Conservation (phyloP, 2,797 vertebrate species). For the Halcyon leucocephala region DNA sequence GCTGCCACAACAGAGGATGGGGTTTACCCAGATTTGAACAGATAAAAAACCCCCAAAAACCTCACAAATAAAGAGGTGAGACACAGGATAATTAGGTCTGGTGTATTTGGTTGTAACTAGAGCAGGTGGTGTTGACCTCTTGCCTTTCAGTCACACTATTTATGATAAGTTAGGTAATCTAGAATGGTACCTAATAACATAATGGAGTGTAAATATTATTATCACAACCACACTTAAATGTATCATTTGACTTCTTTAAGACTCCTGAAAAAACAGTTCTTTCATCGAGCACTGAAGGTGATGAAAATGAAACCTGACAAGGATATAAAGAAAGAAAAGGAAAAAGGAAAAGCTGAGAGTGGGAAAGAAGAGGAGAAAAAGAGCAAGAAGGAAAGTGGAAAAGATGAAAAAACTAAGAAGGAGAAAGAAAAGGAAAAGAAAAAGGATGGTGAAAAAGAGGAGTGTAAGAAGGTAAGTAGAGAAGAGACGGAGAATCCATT, state of each 20-base stretch:
- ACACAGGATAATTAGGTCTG: not conserved
- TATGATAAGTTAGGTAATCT: not conserved
- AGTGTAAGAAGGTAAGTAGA: conserved; percentile 89
- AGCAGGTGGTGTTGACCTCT: not conserved
- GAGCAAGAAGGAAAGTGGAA: conserved; percentile 84
- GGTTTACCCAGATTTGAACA: not conserved
- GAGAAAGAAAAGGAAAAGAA: conserved; percentile 93
- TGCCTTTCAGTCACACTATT: not conserved
- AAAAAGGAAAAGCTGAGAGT: conserved; percentile 81
- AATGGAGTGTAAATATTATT: not conserved
- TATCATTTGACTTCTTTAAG: conserved; percentile 71
- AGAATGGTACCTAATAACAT: not conserved
- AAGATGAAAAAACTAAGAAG: conserved; percentile 85
- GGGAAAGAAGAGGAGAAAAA: conserved; percentile 88
- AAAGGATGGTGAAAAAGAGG: conserved; percentile 87
- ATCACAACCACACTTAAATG: not conserved
- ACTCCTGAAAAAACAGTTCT: conserved; percentile 97
- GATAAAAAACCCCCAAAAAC: not conserved
- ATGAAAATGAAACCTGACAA: conserved; percentile 99
- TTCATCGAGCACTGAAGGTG: conserved; percentile 95
- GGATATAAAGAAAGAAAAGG: conserved; percentile 90
- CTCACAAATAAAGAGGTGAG: not conserved
- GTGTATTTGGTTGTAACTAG: not conserved
- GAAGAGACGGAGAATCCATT: not conserved
- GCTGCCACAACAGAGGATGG: not conserved